Evolutionary conservation across 2,797 vertebrate genomes (phyloP).

Genomic region (Ctenopoma kingsleyae): DNA sequence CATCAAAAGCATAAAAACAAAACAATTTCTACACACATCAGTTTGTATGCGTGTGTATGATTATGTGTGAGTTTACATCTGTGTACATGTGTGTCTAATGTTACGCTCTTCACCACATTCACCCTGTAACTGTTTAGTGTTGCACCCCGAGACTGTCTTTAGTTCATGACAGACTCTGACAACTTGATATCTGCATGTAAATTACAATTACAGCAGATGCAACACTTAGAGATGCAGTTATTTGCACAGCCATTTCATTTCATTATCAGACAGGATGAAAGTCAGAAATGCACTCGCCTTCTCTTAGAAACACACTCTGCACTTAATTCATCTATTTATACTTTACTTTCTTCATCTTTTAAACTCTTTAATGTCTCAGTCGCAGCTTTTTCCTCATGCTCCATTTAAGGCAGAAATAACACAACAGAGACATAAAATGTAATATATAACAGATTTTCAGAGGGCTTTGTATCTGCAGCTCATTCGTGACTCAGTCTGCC

Average conservation of each 20-base stretch:
- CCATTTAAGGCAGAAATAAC: not conserved
- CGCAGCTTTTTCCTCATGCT: too few relatives aligned
- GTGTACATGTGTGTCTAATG: not conserved
- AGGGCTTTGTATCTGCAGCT: not conserved
- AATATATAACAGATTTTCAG: not conserved
- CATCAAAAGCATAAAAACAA: not conserved
- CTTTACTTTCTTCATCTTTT: not conserved
- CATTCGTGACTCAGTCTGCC: not conserved
- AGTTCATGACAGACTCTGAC: not conserved
- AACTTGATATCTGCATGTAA: slow-evolving; percentile 27
- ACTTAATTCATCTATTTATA: too few relatives aligned
- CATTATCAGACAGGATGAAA: slow-evolving; percentile 22
- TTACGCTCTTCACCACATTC: slow-evolving; percentile 1
- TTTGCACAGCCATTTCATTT: slow-evolving; percentile 30
- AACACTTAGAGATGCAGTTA: slow-evolving; percentile 26
- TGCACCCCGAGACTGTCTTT: not conserved
- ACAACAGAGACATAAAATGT: slow-evolving; percentile 7
- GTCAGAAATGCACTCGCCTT: not conserved
- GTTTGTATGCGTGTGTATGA: not conserved
- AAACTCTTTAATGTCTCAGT: not conserved
- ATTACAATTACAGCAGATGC: slow-evolving; percentile 31
- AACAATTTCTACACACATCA: not conserved
- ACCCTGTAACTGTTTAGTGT: slow-evolving; percentile 3
- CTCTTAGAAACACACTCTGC: not conserved
- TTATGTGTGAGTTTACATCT: not conserved